Base-by-base conservation (phyloP, 1,140 invertebrate species). In the Eubasilissa regina region DNA sequence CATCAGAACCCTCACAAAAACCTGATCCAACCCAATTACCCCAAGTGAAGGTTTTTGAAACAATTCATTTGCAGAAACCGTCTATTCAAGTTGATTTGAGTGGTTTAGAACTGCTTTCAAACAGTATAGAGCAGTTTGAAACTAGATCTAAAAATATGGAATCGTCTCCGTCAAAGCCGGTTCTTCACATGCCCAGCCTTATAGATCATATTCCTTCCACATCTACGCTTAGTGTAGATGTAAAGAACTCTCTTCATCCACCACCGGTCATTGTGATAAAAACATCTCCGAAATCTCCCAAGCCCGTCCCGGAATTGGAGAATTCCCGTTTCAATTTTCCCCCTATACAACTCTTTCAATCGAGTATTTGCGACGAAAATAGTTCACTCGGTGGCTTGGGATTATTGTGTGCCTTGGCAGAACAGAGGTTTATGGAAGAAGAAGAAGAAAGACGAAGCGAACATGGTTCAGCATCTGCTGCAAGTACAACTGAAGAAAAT, bases 381-480 rank as follows among this genome's bases (percentile, higher is more conserved):
- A 76, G 15, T 35, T 87, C 88, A 11, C 89, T 95, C 0, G 93
- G 93, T 78, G 94, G 95, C 0, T 86, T 97, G 21, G 94, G 94
- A 75, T 86, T 97, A 25, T 86, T 97, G 4, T 97, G 96, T 86
- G 95, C 95, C 0, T 86, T 97, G 25, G 96, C 95, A 0, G 95
- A 97, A 84, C 95, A 96, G 84, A 90, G 95, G 74, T 93, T 95
- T 77, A 92, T 94, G 87, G 95, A 95, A 84, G 94, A 95, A 86
- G 91, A 89, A 4, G 90, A 86, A 13, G 85, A 74, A 74, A 82
- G 64, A 60, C 80, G 75, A 75, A 21, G 80, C 70, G 55, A 77
- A 62, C 74, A 76, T 15, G 73, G 73, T 10, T 76, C 74, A 17
- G 58, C 21, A n/a, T 76, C 74, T 10, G 48, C 58, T 10, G 21